These are phyloP conservation scores for Troglohyphantes excavatus DNA, from an alignment of 2,888 invertebrate species.

Conservation along the genomic window DNA sequence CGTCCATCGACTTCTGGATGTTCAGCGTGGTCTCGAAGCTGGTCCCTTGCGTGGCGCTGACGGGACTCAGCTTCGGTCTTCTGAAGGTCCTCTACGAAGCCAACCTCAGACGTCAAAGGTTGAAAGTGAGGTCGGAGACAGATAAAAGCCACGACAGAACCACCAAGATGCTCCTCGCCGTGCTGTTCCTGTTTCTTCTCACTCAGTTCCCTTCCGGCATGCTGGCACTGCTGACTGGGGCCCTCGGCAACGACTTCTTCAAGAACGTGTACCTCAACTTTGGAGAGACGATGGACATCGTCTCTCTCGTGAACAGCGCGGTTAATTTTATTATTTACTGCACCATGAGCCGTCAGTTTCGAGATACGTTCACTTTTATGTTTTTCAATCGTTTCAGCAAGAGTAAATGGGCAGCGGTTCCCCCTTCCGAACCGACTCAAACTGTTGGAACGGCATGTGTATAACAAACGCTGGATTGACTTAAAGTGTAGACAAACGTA, in stretches of 20 bases:
- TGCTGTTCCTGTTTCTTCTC: slow-evolving; percentile 91
- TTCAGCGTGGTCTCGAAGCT: slow-evolving; percentile 96
- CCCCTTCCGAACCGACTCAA: slow-evolving; percentile 80
- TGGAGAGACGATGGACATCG: slow-evolving; percentile 92
- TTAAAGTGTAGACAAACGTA: too few species aligned
- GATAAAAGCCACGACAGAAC: slow-evolving; percentile 87
- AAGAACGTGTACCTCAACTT: slow-evolving; percentile 85
- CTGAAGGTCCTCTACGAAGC: slow-evolving; percentile 81
- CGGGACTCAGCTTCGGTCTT: slow-evolving; percentile 85
- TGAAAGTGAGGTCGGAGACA: slow-evolving; percentile 74
- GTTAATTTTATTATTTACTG: slow-evolving; percentile 97
- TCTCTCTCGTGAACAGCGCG: slow-evolving; percentile 94
- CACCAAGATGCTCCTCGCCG: slow-evolving; percentile 93
- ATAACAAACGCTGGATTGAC: too few species aligned
- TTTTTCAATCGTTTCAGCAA: slow-evolving; percentile 84
- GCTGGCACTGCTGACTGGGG: slow-evolving; percentile 89
- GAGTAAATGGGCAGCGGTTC: slow-evolving; percentile 85
- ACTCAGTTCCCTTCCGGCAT: slow-evolving; percentile 93
- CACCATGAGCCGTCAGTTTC: slow-evolving; percentile 95
- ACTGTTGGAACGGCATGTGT: slow-evolving; percentile 78
- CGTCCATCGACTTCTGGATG: slow-evolving; percentile 91
- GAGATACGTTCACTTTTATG: slow-evolving; percentile 86
- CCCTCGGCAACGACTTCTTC: slow-evolving; percentile 88
- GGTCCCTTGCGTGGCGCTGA: slow-evolving; percentile 93
- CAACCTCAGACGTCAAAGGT: slow-evolving; percentile 79